These are phyloP conservation scores for Drosophila multiciliata DNA, from an alignment of 2,888 invertebrate genomes.

Conservation along the genomic window DNA sequence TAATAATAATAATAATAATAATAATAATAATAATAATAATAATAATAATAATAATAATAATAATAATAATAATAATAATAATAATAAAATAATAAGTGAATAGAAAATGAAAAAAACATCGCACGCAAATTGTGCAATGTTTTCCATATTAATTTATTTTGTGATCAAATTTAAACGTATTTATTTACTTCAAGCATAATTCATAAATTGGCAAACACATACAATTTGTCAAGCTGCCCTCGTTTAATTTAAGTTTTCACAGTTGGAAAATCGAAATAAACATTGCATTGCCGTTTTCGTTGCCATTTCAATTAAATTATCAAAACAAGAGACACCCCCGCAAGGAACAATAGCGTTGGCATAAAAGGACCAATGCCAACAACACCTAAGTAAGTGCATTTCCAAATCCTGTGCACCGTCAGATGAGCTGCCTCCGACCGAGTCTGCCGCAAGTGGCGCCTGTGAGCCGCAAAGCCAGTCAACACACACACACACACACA, in stretches of 20 bases:
- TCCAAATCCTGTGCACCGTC: slow-evolving; percentile 34
- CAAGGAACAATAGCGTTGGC: slow-evolving; percentile 66
- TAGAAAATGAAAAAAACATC: not conserved
- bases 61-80: no score
- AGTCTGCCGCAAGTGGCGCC: slow-evolving; percentile 27
- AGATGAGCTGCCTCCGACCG: not conserved
- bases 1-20: no score
- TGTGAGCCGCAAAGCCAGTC: slow-evolving; percentile 45
- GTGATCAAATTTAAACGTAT: not conserved
- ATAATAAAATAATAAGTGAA: no score
- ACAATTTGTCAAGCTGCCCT: slow-evolving; percentile 18
- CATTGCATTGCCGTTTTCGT: slow-evolving; percentile 65
- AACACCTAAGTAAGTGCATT: slow-evolving; percentile 73
- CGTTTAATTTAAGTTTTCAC: slow-evolving; percentile 4
- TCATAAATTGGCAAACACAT: not conserved
- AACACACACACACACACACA: slow-evolving; percentile 22
- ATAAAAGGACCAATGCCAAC: slow-evolving; percentile 37
- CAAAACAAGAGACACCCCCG: slow-evolving; percentile 57
- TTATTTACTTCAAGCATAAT: not conserved
- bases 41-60: no score
- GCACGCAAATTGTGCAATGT: fast-evolving
- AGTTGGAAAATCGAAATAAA: slow-evolving; percentile 51
- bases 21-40: no score
- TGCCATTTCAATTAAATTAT: slow-evolving; percentile 79
- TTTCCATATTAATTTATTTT: not conserved